A percentile compares a stretch with the other conserved stretches of the same genome.
Evolutionary conservation across 2,113 vertebrate genomes (phyloP).

Genomic region (Thunnus thynnus): DNA sequence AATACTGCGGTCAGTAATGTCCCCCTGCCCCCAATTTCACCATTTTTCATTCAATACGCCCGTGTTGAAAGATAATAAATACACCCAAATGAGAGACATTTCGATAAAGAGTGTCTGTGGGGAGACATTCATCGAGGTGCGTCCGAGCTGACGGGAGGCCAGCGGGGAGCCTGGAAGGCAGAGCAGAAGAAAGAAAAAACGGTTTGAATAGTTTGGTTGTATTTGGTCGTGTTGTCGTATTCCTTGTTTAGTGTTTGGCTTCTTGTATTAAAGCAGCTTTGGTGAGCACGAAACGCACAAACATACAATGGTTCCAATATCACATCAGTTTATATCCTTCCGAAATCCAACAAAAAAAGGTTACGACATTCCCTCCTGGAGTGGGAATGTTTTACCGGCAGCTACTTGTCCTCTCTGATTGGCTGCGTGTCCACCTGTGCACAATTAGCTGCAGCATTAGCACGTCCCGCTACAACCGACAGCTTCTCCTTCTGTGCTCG

Average conservation of each 20-base stretch:
- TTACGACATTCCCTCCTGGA: neutral
- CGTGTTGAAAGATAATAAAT: slow-evolving; percentile 64
- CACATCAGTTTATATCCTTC: slow-evolving; percentile 2
- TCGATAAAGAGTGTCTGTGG: slow-evolving; percentile 38
- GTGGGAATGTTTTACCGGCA: neutral
- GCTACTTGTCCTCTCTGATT: neutral
- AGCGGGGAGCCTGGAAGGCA: slow-evolving; percentile 63
- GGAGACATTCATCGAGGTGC: slow-evolving; percentile 70
- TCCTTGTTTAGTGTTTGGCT: slow-evolving; percentile 72
- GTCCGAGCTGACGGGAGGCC: slow-evolving; percentile 26
- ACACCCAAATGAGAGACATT: slow-evolving; percentile 59
- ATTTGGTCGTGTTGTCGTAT: slow-evolving; percentile 55
- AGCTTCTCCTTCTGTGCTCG: slow-evolving; percentile 21
- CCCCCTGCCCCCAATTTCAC: slow-evolving; percentile 29
- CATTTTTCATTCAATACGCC: slow-evolving; percentile 36
- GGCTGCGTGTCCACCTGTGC: slow-evolving; percentile 11
- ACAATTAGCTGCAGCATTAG: neutral
- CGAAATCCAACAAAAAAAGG: neutral
- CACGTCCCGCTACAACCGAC: neutral
- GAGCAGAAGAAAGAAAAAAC: slow-evolving; percentile 48
- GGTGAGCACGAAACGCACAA: slow-evolving; percentile 54
- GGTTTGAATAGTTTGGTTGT: slow-evolving; percentile 21
- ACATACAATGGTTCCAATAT: slow-evolving; percentile 2
- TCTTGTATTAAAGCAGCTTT: slow-evolving; percentile 75
- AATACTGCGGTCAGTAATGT: slow-evolving; percentile 24